These are phyloP conservation scores for Hypocryptadius cinnamomeus DNA, from an alignment of 2,113 vertebrate genomes.

Conservation along the genomic window DNA sequence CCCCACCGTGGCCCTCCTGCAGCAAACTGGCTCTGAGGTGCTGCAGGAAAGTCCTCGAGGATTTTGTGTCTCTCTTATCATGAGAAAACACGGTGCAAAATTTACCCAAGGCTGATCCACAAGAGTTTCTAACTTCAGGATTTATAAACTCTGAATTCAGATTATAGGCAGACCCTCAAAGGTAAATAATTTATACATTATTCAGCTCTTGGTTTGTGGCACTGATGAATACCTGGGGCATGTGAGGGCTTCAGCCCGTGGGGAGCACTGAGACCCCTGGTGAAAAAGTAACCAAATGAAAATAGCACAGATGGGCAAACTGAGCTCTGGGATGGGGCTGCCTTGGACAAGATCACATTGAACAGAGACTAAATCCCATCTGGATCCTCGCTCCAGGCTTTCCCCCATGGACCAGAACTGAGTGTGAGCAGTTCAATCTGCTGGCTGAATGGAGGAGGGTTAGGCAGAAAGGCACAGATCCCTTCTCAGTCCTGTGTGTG, in stretches of 20 bases:
- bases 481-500: background rate
- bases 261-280: fast-evolving
- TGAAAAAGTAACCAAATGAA: background rate
- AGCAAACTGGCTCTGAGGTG: background rate
- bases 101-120: background rate
- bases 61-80: too few species aligned
- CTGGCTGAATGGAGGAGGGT: background rate
- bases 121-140: background rate
- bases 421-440: fast-evolving
- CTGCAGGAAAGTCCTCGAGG: background rate
- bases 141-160: background rate
- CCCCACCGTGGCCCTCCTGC: fast-evolving
- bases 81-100: background rate
- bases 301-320: background rate
- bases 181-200: fast-evolving
- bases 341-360: background rate
- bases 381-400: background rate
- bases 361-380: background rate
- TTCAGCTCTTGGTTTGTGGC: background rate
- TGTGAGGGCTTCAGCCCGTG: background rate
- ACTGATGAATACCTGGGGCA: background rate
- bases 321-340: background rate
- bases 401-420: background rate
- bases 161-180: background rate
- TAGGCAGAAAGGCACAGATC: background rate